phyloP scores from a whole-genome alignment of 2,888 invertebrate genomes.

The Pseudococcus jackbeardsleyi region DNA sequence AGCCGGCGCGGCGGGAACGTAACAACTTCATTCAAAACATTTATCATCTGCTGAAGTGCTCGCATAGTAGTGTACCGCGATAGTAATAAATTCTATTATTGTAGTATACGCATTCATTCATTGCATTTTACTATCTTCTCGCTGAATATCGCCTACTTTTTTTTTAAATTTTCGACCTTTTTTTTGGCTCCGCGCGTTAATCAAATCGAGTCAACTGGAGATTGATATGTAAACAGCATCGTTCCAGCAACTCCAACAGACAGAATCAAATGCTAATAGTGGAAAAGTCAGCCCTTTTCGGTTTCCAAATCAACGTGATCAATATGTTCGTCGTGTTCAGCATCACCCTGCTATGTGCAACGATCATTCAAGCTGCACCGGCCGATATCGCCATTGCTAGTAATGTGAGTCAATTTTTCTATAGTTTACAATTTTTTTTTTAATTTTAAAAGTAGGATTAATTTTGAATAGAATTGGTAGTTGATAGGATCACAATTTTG shows the following conservation, averaged over 20 bases:
- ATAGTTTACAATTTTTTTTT: background rate
- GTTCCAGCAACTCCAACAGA: background rate
- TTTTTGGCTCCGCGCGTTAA: background rate
- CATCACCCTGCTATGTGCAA: background rate
- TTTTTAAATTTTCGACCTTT: background rate
- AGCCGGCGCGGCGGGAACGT: background rate
- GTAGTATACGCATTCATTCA: background rate
- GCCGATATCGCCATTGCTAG: background rate
- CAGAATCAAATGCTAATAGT: no score
- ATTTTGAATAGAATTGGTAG: background rate
- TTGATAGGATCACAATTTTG: no score
- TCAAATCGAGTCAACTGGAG: background rate
- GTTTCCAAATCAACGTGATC: background rate
- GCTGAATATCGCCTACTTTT: background rate
- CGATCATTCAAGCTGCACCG: background rate
- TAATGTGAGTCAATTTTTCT: background rate
- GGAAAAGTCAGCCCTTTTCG: background rate
- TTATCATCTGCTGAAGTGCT: background rate
- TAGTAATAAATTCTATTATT: background rate
- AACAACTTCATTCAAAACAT: constrained; percentile 27
- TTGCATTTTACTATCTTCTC: background rate
- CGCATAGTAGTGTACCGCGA: background rate
- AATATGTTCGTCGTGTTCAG: background rate
- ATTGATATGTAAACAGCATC: background rate
- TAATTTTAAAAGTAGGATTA: background rate